Evolutionary conservation across 2,113 vertebrate species (phyloP), one percentile per base, ranked within the genome.

Genomic region (Pluvialis apricaria): DNA sequence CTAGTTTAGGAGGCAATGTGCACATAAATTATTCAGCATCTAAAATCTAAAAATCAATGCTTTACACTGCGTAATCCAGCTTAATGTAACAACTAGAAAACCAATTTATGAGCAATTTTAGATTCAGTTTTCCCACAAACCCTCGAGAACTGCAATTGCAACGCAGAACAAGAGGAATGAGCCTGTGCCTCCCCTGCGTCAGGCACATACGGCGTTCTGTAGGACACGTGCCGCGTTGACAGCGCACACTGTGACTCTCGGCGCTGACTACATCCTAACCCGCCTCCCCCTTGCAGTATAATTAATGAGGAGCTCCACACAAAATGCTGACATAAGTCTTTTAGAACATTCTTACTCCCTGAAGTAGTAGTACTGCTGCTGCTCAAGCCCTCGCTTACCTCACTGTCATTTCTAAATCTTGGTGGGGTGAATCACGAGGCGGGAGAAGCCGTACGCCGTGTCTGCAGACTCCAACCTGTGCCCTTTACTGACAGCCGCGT

Each of bases 11-110:
- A 92, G 79, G 84, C 69, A 88, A 38, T 0, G 3, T 40, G 66
- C 57, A 83, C 58, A 90, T 82, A 60, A 87, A 93, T 96, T 90
- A 97, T 95, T 93, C 81, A 97, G 21, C 65, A 76, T 83, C 82
- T 90, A 45, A 89, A 92, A 51, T 85, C 65, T 86, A 79, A 85
- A 94, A 92, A 83, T 87, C 93, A 72, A n/a, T 95, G 79, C 73
- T 60, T 57, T 82, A 28, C 11, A 20, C 61, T 36, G 47, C 0
- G 0, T 83, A 95, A 90, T 90, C 86, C 82, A 91, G 83, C 51
- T 94, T 89, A 93, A 90, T 45, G 40, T 38, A 90, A 82, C 73
- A 73, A 70, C 24, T 58, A 88, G 76, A 93, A 94, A 83, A 71
- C 65, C 52, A 66, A 49, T 94, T 91, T 86, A 77, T 25, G 60